Evolutionary conservation across 2,113 vertebrate genomes (phyloP), one percentile per base, ranked within the genome.

Genomic region (Jaculus jaculus): DNA sequence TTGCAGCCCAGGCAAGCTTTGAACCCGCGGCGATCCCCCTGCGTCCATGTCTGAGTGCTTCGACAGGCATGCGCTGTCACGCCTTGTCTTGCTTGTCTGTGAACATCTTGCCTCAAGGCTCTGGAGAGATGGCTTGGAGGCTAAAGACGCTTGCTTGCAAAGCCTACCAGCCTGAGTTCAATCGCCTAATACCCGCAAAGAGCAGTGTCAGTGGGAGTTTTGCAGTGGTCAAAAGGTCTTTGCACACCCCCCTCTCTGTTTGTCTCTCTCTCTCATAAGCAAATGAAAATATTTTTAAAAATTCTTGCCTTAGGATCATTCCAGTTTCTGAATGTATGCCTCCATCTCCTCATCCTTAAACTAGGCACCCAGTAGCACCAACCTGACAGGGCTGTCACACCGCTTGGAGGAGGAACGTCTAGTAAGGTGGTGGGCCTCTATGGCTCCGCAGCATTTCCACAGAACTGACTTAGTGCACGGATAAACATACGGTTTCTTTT

Each of bases 321-420:
- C 18, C 42, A 7, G 3, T 28, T 68, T 78, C 69, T 69, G 58
- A 82, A 1, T 10, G 66, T 39, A 3, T 3, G 68, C 30, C 66
- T 92, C 54, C 2, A 61, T n/a, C 32, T 47, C 84, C 37, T n/a
- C 30, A 63, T 34, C 58, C 24, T 15, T 66, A 42, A 65, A 66
- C 18, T 23, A 47, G 60, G 7, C 32, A 69, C 61, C 30, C 23
- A 34, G 18, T 0, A 54, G 30, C 11, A 11, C 24, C 63, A 21
- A 1, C 6, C 51, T 78, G 32, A 24, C 0, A 1, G 28, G 5
- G 30, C 3, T 17, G 7, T 23, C 2, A 0, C 1, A 18, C 21
- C 3, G 61, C 30, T 8, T 54, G 63, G 4, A 30, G 24, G 23
- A 32, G 3, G 1, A 7, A 7, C 3, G 11, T 63, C 21, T 28